Evolutionary conservation across 2,797 vertebrate species (phyloP).

Genomic region (Microctenopoma steveboyesi): DNA sequence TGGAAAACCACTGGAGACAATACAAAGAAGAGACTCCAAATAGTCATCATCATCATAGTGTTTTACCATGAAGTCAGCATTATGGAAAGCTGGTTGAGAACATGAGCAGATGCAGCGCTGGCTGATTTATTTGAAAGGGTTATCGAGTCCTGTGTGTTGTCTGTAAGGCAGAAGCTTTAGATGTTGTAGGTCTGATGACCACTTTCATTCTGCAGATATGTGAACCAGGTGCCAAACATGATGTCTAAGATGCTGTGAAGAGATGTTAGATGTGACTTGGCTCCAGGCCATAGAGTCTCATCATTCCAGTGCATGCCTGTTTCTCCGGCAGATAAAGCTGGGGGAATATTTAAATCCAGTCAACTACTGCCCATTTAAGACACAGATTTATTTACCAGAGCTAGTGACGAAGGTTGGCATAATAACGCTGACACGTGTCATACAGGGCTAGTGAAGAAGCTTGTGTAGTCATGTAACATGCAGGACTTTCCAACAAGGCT

Average conservation of each 20-base stretch:
- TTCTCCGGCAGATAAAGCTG: slow-evolving; percentile 33
- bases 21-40: slow-evolving; percentile 45
- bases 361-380: slow-evolving; percentile 41
- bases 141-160: slow-evolving; percentile 34
- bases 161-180: slow-evolving; percentile 54
- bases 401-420: slow-evolving; percentile 49
- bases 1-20: slow-evolving; percentile 56
- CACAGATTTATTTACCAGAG: slow-evolving; percentile 20
- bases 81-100: slow-evolving; percentile 26
- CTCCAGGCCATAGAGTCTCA: slow-evolving; percentile 23
- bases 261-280: slow-evolving; percentile 37
- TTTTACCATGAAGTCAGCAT: slow-evolving; percentile 28
- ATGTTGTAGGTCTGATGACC: slow-evolving; percentile 16
- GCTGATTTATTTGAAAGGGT: slow-evolving; percentile 1
- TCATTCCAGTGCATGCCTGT: slow-evolving; percentile 32
- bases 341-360: slow-evolving; percentile 18
- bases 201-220: slow-evolving; percentile 19
- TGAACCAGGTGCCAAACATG: slow-evolving; percentile 69
- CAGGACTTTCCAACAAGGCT: slow-evolving; percentile 52
- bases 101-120: slow-evolving; percentile 26
- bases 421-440: slow-evolving; percentile 43
- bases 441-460: slow-evolving; percentile 22
- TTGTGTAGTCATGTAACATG: slow-evolving; percentile 38
- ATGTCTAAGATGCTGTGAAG: slow-evolving; percentile 65
- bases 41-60: slow-evolving; percentile 47